These are phyloP conservation scores for Anarsia innoxiella DNA, from an alignment of 2,888 invertebrate genomes.

Conservation along the genomic window DNA sequence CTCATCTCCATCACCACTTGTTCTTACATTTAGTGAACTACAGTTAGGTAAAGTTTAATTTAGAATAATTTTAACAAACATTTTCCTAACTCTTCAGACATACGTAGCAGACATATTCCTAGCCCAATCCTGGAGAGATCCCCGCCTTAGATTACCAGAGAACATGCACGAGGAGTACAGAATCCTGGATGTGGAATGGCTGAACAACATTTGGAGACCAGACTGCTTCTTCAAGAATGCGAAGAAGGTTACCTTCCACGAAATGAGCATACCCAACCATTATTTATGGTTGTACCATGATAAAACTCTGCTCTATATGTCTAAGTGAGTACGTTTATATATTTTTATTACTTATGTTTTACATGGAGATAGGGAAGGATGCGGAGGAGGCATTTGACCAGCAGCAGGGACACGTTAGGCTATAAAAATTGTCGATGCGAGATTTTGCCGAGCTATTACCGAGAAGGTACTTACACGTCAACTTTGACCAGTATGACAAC, in stretches of 20 bases:
- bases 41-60: too few species aligned
- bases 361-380: too few species aligned
- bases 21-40: too few species aligned
- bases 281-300: constrained; percentile 94
- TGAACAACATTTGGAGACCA: constrained; percentile 92
- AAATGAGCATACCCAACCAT: constrained; percentile 96
- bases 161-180: constrained; percentile 95
- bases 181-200: constrained; percentile 91
- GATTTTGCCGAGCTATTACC: too few species aligned
- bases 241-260: constrained; percentile 94
- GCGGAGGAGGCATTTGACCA: too few species aligned
- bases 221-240: constrained; percentile 96
- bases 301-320: constrained; percentile 93
- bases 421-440: too few species aligned
- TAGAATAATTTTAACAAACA: too few species aligned
- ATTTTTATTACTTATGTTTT: neutral
- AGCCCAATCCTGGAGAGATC: constrained; percentile 95
- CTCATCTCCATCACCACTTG: too few species aligned
- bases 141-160: constrained; percentile 90
- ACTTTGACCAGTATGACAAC: too few species aligned
- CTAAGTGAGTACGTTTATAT: constrained; percentile 79
- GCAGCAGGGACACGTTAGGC: too few species aligned
- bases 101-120: constrained; percentile 95
- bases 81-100: too few species aligned
- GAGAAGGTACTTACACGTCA: too few species aligned